Percentiles rank a stretch among this genome's conserved stretches.
Evolutionary conservation across 2,113 vertebrate genomes (phyloP).

Genomic region (Mormyrus iriodes): DNA sequence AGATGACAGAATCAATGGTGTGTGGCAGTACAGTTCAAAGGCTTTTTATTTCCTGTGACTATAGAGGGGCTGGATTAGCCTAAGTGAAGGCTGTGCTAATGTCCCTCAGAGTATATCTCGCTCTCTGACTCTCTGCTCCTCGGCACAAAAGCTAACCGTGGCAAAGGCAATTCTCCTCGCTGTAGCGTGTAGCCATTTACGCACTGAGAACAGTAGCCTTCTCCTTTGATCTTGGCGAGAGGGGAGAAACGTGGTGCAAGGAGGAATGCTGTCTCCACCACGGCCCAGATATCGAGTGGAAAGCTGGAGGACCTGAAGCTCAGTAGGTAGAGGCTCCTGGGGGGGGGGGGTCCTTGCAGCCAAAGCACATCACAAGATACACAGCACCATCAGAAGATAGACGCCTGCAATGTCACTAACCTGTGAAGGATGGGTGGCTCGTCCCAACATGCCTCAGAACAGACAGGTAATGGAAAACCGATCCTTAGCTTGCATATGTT

Average conservation of each 20-base stretch:
- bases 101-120: neutral
- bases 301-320: neutral
- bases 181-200: neutral
- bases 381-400: neutral
- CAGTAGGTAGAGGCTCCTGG: neutral
- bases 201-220: neutral
- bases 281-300: neutral
- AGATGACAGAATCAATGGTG: constrained; percentile 8
- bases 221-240: constrained; percentile 1
- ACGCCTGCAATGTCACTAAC: neutral
- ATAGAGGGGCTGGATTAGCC: constrained; percentile 7
- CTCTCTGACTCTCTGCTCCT: neutral
- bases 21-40: constrained; percentile 9
- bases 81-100: constrained; percentile 17
- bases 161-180: constrained; percentile 12
- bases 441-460: neutral
- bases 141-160: neutral
- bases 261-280: neutral
- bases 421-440: neutral
- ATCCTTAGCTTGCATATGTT: neutral
- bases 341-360: neutral
- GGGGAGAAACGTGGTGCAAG: neutral
- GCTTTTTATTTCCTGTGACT: constrained; percentile 17
- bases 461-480: neutral
- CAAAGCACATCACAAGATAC: neutral